phyloP scores from a whole-genome alignment of 2,113 vertebrate genomes.

The Zosterops lateralis region DNA sequence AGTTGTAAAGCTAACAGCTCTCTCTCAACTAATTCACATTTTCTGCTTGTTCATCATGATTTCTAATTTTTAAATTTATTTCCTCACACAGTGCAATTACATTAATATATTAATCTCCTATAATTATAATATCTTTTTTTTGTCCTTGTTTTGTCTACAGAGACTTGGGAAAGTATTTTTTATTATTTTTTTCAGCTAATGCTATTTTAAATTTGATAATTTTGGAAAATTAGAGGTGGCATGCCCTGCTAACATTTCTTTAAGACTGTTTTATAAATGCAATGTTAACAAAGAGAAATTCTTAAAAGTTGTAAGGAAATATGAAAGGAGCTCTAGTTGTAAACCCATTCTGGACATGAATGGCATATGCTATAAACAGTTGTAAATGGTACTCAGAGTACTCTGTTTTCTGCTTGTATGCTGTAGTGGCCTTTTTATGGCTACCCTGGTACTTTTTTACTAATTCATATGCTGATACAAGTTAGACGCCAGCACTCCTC shows the following conservation, averaged over 20 bases:
- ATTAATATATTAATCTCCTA: background rate
- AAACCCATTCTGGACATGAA: background rate
- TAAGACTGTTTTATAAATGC: background rate
- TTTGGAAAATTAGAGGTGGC: background rate
- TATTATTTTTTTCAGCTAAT: background rate
- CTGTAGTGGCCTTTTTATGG: background rate
- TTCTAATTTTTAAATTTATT: background rate
- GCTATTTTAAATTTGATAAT: background rate
- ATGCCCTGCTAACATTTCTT: background rate
- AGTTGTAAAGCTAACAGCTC: background rate
- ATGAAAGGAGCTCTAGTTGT: background rate
- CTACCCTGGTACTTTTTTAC: background rate
- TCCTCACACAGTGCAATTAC: background rate
- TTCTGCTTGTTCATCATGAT: background rate
- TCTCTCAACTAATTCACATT: background rate
- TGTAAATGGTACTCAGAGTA: background rate
- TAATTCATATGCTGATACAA: background rate
- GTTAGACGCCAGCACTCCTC: background rate
- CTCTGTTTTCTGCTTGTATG: background rate
- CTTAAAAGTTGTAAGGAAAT: background rate
- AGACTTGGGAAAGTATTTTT: background rate
- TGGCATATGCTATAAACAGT: background rate
- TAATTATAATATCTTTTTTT: background rate
- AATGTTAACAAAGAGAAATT: background rate
- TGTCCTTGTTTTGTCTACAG: background rate